Base-by-base conservation (phyloP, 2,888 invertebrate genomes). In the Drosophila diplacantha region DNA sequence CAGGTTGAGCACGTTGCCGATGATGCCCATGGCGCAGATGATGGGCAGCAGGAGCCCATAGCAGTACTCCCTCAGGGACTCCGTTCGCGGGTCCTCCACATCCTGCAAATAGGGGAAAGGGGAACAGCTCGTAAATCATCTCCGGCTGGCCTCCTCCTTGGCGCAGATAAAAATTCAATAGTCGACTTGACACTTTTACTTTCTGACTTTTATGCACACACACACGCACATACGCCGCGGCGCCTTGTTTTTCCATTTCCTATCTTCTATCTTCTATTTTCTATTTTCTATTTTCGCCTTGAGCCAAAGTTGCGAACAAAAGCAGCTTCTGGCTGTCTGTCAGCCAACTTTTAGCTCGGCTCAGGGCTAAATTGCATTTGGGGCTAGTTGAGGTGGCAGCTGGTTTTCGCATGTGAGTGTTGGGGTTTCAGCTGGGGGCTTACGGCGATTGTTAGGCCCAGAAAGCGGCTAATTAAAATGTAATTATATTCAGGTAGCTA, bases 1-100 rank as follows among this genome's bases (percentile, higher is more conserved):
- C 72, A 95, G 89, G 88, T 95, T 95, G 71, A 95, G 90, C 38
- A 93, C 90, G 87, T 95, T 95, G 41, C 95, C 95, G 56, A 93
- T 89, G 77, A 95, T 93, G 46, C 94, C 94, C 65, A 93, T 89
- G 62, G 91, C 89, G 85, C 93, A 93, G 78, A 94, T 92, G 63
- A 91, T 89, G 58, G 94, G 94, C 72, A 94, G 86, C 38, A 92
- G 90, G 53, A 93, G 89, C 31, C 93, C 93, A 75, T 93, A 93
- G 55, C 92, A 91, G 81, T 91, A 90, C 73, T 90, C 89, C 71
- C 91, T 89, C 41, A 92, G 84, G 12, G 89, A 85, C 73, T 91
- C 90, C 14, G 91, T 92, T 41, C 92, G 88, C 11, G 92, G 90
- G 87, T 92, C 92, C 84, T 92, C 91, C 35, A 73, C 74, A 59